Conservation (phyloP, 1,140 invertebrate species). For the Lepidotrigona ventralis region DNA sequence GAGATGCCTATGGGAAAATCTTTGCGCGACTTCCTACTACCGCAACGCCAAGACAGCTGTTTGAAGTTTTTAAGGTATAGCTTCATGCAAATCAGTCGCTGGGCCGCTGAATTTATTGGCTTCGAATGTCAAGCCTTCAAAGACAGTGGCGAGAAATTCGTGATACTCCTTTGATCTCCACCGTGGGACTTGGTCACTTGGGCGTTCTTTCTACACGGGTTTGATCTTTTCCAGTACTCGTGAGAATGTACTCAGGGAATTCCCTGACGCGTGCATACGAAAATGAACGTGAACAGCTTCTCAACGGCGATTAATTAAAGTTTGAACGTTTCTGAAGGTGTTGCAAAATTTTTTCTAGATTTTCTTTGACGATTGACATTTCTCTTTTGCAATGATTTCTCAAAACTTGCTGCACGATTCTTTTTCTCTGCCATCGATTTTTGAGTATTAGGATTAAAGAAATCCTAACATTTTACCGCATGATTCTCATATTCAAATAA, state of each 20-base stretch:
- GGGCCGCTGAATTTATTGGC: constrained; percentile 65
- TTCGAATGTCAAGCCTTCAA: constrained; percentile 53
- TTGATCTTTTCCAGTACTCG: background rate
- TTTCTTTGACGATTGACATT: no score
- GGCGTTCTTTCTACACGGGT: no score
- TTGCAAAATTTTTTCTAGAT: no score
- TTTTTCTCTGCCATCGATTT: no score
- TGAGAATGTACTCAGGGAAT: background rate
- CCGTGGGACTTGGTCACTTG: background rate
- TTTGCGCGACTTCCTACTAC: constrained; percentile 57
- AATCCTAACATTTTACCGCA: no score
- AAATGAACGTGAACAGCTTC: background rate
- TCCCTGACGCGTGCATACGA: background rate
- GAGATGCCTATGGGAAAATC: constrained; percentile 67
- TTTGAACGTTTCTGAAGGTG: no score
- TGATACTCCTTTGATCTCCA: background rate
- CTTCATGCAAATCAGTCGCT: constrained; percentile 70
- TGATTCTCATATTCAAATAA: no score
- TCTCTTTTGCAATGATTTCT: no score
- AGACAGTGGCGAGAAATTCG: background rate
- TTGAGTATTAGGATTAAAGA: no score
- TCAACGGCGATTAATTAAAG: no score
- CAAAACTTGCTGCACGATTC: no score
- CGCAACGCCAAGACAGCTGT: constrained; percentile 58
- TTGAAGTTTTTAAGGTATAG: constrained; percentile 66